Evolutionary conservation across 2,888 invertebrate species (phyloP), one percentile per base, ranked within the genome.

Genomic region (Conchocele bisecta): DNA sequence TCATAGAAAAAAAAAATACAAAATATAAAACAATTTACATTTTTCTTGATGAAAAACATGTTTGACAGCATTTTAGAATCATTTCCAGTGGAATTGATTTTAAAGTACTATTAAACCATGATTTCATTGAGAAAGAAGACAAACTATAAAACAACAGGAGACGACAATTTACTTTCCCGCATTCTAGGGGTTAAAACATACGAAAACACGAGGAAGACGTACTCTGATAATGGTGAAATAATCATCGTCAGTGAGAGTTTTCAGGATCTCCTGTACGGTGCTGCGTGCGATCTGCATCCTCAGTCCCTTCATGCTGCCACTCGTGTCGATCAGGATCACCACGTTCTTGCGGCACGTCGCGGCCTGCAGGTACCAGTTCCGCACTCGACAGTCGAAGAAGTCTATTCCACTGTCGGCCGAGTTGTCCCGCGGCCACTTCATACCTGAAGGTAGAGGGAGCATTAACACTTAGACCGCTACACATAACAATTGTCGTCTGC

Each of bases 331-430:
- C 60, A 99, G 93, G 68, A 99, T 97, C 29, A 99, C 94, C 83
- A 99, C 95, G 88, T 99, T 98, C 92, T 99, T 99, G 9, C 98
- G 97, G 86, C 98, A 98, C 0, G 98, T 98, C 0, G 99, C 97
- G 0, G 98, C 98, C 92, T 98, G 97, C 79, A 99, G 97, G 90
- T 97, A 99, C 98, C 98, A 98, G 42, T 96, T 96, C 66, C 96
- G 93, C 46, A 96, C 95, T 59, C 98, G 94, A 86, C 97, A 98
- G 91, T 99, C 99, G 91, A 97, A 99, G 1, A 95, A 93, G 89
- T 98, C 97, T 53, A 91, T 86, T 17, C 83, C 81, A 13, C 77
- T 70, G 24, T 33, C 66, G 39, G 82, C 84, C 26, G 70, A 95
- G 29, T 82, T 84, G 41, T 87, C 82, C 35, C 84, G 57, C 0